Evolutionary conservation across 1,140 invertebrate genomes (phyloP), one percentile per base, ranked within the genome.

Genomic region (Antheraea pernyi): DNA sequence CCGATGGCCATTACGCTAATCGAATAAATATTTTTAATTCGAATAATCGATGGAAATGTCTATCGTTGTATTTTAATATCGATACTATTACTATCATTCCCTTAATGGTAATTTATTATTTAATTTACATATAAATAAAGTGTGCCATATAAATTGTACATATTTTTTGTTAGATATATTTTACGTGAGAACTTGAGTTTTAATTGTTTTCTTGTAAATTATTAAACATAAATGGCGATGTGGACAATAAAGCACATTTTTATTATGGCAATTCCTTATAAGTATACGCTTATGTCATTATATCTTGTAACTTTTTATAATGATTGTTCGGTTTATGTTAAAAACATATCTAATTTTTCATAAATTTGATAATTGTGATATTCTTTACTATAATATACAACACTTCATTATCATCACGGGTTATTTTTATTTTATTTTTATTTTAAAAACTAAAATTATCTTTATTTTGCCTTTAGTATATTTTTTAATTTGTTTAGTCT

Each of bases 131-230:
- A 70, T 71, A 74, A 67, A 67, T 67, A 61, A 67, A 72, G 66
- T 72, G 77, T 78, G 77, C 77, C 77, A 78, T 78, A 78, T 68
- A 74, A 78, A 72, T 72, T 78, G 70, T 76, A 78, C 67, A 76
- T 63, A 46, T 74, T 71, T 60, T 67, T 71, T 70, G 63, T 60
- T 18, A 53, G 19, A 16, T 61, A 7, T 64, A 64, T 18, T 65
- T 46, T 30, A 30, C 60, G 11, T 10, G 3, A 61, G 22, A 53
- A 53, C 13, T 7, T 53, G 11, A 53, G 16, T 53, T 61, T 61
- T 18, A 39, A 6, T 42, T 42, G 3, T 46, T 39, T 65, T 42
- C 16, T 18, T 6, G n/a, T 42, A 16, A 11, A 42, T 19, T 19
- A 42, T 42, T 11, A 10, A 46, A 61, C 22, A 19, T 0, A 30